phyloP scores from a whole-genome alignment of 2,888 invertebrate genomes.

The Ormyrus rosae region DNA sequence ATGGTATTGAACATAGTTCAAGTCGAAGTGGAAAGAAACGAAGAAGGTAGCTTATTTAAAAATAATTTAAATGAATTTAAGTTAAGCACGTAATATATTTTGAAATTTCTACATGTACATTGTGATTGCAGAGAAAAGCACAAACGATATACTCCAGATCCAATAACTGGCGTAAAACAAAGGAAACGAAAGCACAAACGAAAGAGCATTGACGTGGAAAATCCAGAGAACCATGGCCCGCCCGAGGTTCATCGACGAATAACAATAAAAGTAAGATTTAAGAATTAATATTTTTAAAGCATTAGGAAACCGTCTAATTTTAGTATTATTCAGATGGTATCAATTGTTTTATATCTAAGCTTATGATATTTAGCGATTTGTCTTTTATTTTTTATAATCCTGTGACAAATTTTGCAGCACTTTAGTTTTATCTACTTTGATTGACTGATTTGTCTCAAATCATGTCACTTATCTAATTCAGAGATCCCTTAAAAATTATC shows the following conservation, averaged over 20 bases:
- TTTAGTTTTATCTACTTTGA: no score
- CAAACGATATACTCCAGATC: conserved; percentile 85
- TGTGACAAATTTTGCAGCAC: no score
- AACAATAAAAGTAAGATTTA: conserved; percentile 83
- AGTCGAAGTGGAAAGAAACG: conserved; percentile 73
- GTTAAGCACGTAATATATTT: not conserved
- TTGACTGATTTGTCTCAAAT: no score
- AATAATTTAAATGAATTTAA: no score
- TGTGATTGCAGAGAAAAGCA: conserved; percentile 80
- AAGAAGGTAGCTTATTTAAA: conserved; percentile 62
- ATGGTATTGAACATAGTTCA: conserved; percentile 68
- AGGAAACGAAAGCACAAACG: conserved; percentile 89
- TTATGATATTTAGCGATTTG: no score
- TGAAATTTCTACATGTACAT: conserved; percentile 11
- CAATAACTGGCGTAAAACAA: conserved; percentile 80
- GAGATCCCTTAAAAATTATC: no score
- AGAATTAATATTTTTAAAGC: no score
- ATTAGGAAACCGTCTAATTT: no score
- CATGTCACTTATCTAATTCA: no score
- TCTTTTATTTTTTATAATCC: no score
- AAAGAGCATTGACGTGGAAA: conserved; percentile 83
- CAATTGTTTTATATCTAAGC: no score
- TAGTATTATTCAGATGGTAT: no score
- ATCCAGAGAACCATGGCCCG: conserved; percentile 75
- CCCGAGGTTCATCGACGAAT: conserved; percentile 82